phyloP scores from a whole-genome alignment of 2,113 vertebrate genomes.

The Herpailurus yagouaroundi region DNA sequence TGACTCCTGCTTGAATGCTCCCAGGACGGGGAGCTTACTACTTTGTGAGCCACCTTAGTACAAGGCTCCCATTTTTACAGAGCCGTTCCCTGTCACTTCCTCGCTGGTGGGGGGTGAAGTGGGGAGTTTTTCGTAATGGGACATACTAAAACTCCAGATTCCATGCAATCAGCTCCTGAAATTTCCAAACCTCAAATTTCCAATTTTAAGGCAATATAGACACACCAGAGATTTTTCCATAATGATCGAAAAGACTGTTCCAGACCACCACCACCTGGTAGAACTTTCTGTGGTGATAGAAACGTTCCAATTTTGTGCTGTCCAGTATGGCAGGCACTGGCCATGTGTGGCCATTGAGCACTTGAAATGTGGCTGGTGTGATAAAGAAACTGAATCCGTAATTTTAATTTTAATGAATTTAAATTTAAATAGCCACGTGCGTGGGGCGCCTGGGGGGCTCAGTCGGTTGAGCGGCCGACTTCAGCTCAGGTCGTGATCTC shows the following conservation, averaged over 20 bases:
- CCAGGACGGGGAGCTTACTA: not conserved
- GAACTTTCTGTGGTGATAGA: not conserved
- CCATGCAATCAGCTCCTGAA: not conserved
- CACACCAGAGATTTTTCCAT: not conserved
- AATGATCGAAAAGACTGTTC: not conserved
- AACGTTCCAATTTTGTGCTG: accelerated
- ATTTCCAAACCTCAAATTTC: not conserved
- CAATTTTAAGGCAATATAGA: not conserved
- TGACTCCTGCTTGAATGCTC: not conserved
- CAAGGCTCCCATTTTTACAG: not conserved
- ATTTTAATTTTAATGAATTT: not conserved
- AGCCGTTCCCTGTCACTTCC: not conserved
- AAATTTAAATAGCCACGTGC: not conserved
- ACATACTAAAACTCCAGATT: not conserved
- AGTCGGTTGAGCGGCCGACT: too few species aligned
- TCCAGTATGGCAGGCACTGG: not conserved
- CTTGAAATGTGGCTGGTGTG: not conserved
- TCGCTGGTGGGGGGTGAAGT: not conserved
- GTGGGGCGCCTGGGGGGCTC: too few species aligned
- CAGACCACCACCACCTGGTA: not conserved
- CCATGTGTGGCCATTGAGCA: accelerated
- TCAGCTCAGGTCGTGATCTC: too few species aligned
- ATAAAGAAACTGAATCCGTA: accelerated
- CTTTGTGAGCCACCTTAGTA: not conserved
- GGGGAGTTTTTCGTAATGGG: not conserved